Conservation (phyloP, 2,888 invertebrate species). For the Phortica magna region DNA sequence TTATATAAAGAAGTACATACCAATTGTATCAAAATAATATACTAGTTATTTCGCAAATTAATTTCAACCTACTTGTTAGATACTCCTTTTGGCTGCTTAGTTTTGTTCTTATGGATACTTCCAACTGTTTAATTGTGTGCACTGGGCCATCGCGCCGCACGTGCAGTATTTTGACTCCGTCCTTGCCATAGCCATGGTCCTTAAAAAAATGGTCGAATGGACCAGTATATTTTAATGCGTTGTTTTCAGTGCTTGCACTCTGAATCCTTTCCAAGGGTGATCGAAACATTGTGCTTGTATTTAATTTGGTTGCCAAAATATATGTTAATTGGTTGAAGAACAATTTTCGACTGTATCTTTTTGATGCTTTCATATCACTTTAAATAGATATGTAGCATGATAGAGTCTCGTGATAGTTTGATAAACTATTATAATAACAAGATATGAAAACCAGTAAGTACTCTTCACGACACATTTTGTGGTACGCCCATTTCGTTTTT, state of each 20-base stretch:
- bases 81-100: conserved; percentile 86
- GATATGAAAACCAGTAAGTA: too few species aligned
- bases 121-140: conserved; percentile 86
- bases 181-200: conserved; percentile 82
- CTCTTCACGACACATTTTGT: too few species aligned
- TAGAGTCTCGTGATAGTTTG: too few species aligned
- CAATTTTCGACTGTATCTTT: neutral
- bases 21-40: neutral
- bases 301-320: neutral
- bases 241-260: neutral
- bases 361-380: neutral
- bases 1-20: neutral
- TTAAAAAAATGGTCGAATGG: neutral
- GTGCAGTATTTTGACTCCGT: conserved; percentile 85
- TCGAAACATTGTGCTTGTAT: neutral
- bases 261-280: neutral
- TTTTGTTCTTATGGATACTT: conserved; percentile 85
- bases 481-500: too few species aligned
- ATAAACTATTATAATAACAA: too few species aligned
- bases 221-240: neutral
- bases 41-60: neutral
- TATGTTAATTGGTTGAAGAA: neutral
- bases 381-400: too few species aligned
- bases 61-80: conserved; percentile 76
- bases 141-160: conserved; percentile 83